Evolutionary conservation across 2,113 vertebrate species (phyloP).

Genomic region (Shinisaurus crocodilurus): DNA sequence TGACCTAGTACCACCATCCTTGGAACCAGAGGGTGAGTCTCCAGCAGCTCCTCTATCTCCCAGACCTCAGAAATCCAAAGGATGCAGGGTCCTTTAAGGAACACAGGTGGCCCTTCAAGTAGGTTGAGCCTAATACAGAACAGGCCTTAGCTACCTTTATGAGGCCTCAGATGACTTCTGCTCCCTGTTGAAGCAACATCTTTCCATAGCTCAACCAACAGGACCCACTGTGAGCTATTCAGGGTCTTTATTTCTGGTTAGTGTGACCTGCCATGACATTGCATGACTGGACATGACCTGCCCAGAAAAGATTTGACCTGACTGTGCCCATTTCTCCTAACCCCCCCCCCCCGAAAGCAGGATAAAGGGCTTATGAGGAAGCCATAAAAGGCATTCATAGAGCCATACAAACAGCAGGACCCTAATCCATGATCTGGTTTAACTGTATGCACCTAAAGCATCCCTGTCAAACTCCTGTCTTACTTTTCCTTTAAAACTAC

Average conservation of each 20-base stretch:
- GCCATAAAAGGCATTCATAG: neutral
- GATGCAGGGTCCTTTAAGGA: neutral
- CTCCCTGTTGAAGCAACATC: neutral
- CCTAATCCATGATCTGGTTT: neutral
- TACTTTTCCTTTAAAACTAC: constrained; percentile 29
- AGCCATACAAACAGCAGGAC: neutral
- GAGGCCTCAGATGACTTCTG: too few relatives aligned
- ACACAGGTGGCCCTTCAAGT: neutral
- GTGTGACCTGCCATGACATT: neutral
- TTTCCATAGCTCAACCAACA: neutral
- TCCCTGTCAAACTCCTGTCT: neutral
- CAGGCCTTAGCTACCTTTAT: neutral
- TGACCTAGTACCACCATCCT: neutral
- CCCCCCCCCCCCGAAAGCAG: neutral
- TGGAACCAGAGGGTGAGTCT: neutral
- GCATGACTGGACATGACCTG: neutral
- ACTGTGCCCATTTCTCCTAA: neutral
- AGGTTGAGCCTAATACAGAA: neutral
- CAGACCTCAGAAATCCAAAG: neutral
- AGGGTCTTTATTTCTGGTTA: neutral
- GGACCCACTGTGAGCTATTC: neutral
- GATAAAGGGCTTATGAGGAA: neutral
- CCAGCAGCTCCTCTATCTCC: neutral
- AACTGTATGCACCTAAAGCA: constrained; percentile 6
- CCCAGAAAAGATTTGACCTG: neutral